Conservation (phyloP, 2,888 invertebrate species). For the Incurvaria masculella region DNA sequence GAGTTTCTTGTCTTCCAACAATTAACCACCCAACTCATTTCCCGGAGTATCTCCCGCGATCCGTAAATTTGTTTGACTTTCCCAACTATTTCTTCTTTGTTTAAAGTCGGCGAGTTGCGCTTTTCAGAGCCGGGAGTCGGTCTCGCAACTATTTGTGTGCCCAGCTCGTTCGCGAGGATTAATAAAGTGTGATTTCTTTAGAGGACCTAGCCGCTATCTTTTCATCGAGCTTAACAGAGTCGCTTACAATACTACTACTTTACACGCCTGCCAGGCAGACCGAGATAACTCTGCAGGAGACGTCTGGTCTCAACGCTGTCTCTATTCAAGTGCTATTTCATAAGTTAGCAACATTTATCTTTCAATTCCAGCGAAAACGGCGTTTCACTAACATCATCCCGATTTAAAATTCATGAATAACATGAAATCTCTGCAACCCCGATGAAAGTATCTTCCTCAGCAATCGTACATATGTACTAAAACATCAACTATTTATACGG, state of each 20-base stretch:
- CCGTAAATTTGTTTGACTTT: conserved; percentile 33
- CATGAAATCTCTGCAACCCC: conserved; percentile 35
- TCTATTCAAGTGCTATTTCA: neutral
- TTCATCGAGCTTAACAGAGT: neutral
- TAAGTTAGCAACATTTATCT: conserved; percentile 47
- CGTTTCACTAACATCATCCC: conserved; percentile 41
- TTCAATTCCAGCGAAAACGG: conserved; percentile 48
- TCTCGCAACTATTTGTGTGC: no score
- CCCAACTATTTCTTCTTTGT: conserved; percentile 37
- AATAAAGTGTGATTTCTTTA: no score
- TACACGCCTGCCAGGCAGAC: no score
- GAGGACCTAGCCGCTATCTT: neutral
- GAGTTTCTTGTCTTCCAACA: conserved; percentile 25
- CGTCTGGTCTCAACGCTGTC: neutral
- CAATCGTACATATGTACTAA: no score
- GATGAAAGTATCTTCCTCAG: no score
- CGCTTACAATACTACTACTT: neutral
- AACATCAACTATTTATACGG: no score
- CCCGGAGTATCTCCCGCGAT: conserved; percentile 26
- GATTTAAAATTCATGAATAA: conserved; percentile 51
- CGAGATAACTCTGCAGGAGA: neutral
- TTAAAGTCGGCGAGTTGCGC: conserved; percentile 23
- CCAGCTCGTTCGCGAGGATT: no score
- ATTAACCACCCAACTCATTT: conserved; percentile 24
- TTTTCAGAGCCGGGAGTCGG: neutral